Evolutionary conservation across 2,888 invertebrate genomes (phyloP), one percentile per base, ranked within the genome.

Genomic region (Epinotia brunnichana): DNA sequence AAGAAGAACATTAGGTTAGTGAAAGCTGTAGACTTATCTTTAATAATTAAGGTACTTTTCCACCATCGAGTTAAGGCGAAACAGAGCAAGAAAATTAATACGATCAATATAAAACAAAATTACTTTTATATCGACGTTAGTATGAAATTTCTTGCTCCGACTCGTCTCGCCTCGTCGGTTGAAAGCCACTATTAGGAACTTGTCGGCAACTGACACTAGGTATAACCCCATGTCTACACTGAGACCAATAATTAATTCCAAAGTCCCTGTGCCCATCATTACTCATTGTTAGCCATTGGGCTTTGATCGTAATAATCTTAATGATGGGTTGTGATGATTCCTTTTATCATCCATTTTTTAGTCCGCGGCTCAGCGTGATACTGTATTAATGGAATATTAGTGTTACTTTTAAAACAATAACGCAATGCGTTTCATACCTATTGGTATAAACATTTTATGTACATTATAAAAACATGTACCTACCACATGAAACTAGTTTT

Each of bases 291-390:
- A 85, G 86, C 82, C 81, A 83, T 82, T 80, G 73, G 67, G 75
- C 77, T 76, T 79, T 79, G 77, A 73, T 44, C 74, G 71, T 86
- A 87, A 88, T 84, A 86, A 86, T 84, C 82, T 85, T 82, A 84
- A 85, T 85, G 85, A 86, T 85, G 80, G 79, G 76, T 78, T 83
- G 84, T 84, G 84, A 83, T 84, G 80, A 82, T 84, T 81, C 75
- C 76, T 80, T 80, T 77, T 82, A 82, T 83, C 86, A 85, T 87
- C 77, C 77, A 81, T 86, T 83, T 87, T 83, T 82, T 82, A 83
- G 83, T 83, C 75, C 76, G 74, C 74, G 76, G 79, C 87, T 15
- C 88, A 89, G 87, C 87, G 78, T 87, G 87, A 81, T 83, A 81
- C 80, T 81, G 76, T 88, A 90, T 90, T 82, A 87, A 90, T 87